phyloP scores from a whole-genome alignment of 2,113 vertebrate genomes.

The Alexandromys fortis region DNA sequence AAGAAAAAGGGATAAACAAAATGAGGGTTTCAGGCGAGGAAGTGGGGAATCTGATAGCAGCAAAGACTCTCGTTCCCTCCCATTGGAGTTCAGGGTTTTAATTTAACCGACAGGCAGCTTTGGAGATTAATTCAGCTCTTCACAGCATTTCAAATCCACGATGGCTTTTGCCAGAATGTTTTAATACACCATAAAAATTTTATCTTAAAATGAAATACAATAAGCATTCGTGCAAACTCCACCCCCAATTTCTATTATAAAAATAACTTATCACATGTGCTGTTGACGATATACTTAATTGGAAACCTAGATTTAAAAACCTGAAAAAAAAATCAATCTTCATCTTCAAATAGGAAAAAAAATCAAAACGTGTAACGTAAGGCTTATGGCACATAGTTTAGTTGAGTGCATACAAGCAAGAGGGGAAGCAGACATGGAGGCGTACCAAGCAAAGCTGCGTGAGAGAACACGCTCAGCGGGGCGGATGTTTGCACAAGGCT shows the following conservation, averaged over 20 bases:
- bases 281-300: constrained; percentile 74
- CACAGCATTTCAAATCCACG: neutral
- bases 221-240: constrained; percentile 73
- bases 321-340: neutral
- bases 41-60: neutral
- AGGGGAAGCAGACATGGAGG: constrained; percentile 77
- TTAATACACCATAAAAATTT: constrained; percentile 80
- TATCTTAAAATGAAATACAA: constrained; percentile 71
- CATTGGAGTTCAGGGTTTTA: constrained; percentile 67
- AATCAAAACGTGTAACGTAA: constrained; percentile 42
- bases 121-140: constrained; percentile 72
- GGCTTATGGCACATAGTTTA: neutral
- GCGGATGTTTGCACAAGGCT: constrained; percentile 87
- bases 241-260: constrained; percentile 82
- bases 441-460: constrained; percentile 86
- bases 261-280: constrained; percentile 77
- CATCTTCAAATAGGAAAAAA: neutral
- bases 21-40: neutral
- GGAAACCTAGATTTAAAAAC: constrained; percentile 82
- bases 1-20: neutral
- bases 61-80: neutral
- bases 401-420: constrained; percentile 20
- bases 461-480: constrained; percentile 87
- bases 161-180: constrained; percentile 76
- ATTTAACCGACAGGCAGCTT: constrained; percentile 76